A percentile compares a stretch with the other conserved stretches of the same genome.
Conservation (phyloP, 2,113 vertebrate genomes). For the Lepus americanus region DNA sequence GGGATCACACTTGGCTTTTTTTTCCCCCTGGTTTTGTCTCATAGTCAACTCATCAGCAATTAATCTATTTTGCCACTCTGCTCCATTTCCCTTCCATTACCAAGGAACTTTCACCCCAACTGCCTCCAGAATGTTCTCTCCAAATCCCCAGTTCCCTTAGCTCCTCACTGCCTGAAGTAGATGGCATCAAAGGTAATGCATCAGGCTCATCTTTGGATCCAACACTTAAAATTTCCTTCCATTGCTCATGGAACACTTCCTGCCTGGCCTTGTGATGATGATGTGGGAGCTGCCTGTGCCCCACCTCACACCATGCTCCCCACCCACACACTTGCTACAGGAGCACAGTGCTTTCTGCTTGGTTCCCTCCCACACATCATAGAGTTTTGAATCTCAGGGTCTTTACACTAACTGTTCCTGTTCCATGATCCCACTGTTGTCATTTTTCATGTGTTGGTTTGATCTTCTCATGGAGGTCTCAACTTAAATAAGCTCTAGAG, state of each 20-base stretch:
- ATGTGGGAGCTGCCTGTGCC: neutral
- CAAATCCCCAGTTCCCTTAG: neutral
- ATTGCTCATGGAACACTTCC: neutral
- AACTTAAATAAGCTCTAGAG: neutral
- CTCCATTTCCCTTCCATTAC: neutral
- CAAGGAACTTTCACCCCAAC: neutral
- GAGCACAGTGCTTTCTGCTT: neutral
- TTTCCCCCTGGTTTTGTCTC: neutral
- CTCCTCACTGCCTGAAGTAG: neutral
- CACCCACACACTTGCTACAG: accelerated
- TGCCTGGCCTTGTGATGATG: too few species aligned
- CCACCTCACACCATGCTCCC: neutral
- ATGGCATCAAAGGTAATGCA: neutral
- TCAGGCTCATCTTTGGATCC: neutral
- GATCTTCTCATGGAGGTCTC: neutral
- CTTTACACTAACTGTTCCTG: neutral
- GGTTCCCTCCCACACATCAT: accelerated
- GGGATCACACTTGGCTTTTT: neutral
- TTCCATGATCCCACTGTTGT: accelerated
- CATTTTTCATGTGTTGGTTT: neutral
- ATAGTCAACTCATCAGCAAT: neutral
- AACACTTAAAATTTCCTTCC: neutral
- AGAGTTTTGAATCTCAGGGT: neutral
- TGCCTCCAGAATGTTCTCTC: too few species aligned
- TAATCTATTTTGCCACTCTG: neutral